Conservation (phyloP, 2,113 vertebrate genomes). For the Eleginops maclovinus region DNA sequence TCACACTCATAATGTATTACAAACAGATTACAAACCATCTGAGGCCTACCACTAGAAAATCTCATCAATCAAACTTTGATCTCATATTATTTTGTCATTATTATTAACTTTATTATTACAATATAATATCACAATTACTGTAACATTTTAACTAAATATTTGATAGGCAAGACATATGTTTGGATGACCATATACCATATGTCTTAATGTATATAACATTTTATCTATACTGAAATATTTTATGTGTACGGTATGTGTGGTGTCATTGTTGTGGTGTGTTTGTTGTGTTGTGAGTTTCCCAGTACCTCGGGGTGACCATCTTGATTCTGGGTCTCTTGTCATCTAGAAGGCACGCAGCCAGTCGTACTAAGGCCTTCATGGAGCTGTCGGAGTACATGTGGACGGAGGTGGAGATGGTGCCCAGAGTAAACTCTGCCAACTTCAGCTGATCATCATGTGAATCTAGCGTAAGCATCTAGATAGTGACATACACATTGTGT, state of each 20-base stretch:
- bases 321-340: slow-evolving; percentile 91
- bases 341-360: slow-evolving; percentile 92
- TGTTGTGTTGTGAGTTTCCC: background rate
- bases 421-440: slow-evolving; percentile 94
- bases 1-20: too few species aligned
- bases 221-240: background rate
- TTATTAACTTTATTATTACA: too few species aligned
- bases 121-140: background rate
- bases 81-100: too few species aligned
- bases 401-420: slow-evolving; percentile 89
- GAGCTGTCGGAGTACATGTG: slow-evolving; percentile 92
- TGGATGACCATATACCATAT: too few species aligned
- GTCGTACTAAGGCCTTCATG: slow-evolving; percentile 88
- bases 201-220: too few species aligned
- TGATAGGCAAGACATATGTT: too few species aligned
- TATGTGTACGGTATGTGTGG: too few species aligned
- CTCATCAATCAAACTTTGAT: too few species aligned
- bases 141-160: background rate
- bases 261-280: too few species aligned
- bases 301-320: slow-evolving; percentile 91
- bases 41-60: too few species aligned
- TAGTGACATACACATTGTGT: slow-evolving; percentile 4
- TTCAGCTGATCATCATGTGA: slow-evolving; percentile 87
- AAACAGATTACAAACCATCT: too few species aligned
- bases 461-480: slow-evolving; percentile 73